A percentile compares a stretch with the other conserved stretches of the same genome.
Conservation (phyloP, 2,888 invertebrate species). For the Lathronympha strigana region DNA sequence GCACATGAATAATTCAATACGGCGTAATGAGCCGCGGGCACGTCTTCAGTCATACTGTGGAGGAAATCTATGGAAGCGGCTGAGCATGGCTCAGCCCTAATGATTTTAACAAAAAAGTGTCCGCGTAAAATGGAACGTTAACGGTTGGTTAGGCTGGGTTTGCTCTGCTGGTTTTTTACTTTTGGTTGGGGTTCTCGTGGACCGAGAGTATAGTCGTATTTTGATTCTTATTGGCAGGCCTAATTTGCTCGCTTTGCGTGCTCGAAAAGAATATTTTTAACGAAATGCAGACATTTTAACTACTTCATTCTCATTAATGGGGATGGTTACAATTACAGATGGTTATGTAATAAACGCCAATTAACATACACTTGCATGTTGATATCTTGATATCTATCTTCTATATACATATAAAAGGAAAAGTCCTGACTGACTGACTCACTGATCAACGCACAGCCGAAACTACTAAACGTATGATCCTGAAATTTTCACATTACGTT, state of each 20-base stretch:
- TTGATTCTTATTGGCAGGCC: background rate
- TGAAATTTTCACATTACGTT: too few species aligned
- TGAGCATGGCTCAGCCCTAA: slow-evolving; percentile 50
- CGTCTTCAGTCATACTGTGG: slow-evolving; percentile 62
- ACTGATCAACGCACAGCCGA: too few species aligned
- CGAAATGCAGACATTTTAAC: too few species aligned
- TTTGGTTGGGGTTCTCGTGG: slow-evolving; percentile 16
- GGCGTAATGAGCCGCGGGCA: slow-evolving; percentile 76
- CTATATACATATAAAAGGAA: too few species aligned
- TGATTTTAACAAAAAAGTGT: slow-evolving; percentile 58
- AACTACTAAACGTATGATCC: too few species aligned
- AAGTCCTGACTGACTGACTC: too few species aligned
- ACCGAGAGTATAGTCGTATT: background rate
- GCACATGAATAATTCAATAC: slow-evolving; percentile 76
- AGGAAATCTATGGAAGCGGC: slow-evolving; percentile 58
- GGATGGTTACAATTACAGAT: too few species aligned
- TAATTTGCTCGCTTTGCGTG: too few species aligned
- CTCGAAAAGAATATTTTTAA: background rate
- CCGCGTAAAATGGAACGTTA: slow-evolving; percentile 47
- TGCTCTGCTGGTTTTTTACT: slow-evolving; percentile 25
- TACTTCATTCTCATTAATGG: too few species aligned
- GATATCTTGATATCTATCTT: too few species aligned
- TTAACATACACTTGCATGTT: too few species aligned
- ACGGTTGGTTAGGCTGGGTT: slow-evolving; percentile 40
- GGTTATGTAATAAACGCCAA: too few species aligned